phyloP scores from a whole-genome alignment of 2,113 vertebrate genomes.

The Sciurus niger region DNA sequence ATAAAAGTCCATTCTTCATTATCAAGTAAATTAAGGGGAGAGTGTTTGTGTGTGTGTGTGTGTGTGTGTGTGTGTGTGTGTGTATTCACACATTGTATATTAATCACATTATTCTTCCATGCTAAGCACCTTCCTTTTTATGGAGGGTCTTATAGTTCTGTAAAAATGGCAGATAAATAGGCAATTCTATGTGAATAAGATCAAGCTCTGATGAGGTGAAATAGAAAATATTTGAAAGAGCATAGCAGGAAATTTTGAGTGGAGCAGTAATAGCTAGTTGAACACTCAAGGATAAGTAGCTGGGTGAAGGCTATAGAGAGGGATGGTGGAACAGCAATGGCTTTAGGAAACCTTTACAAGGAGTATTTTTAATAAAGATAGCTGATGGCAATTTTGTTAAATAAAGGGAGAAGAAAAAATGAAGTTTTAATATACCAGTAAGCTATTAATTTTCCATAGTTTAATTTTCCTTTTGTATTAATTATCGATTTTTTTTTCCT shows the following conservation, averaged over 20 bases:
- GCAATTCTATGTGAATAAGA: not conserved
- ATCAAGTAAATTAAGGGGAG: not conserved
- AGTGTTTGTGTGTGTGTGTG: not conserved
- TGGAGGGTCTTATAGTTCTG: not conserved
- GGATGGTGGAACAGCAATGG: not conserved
- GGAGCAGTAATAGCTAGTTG: not conserved
- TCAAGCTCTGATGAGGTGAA: not conserved
- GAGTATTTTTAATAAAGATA: not conserved
- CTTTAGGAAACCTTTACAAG: not conserved
- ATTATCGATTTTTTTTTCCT: not conserved
- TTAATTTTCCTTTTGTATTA: conserved; percentile 4
- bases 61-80: not conserved
- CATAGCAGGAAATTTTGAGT: not conserved
- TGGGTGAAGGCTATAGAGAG: not conserved
- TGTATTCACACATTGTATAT: not conserved
- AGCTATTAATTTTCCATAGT: not conserved
- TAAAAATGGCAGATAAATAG: not conserved
- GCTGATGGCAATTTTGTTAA: not conserved
- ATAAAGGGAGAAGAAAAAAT: not conserved
- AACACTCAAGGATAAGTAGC: not conserved
- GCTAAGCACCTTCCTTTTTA: not conserved
- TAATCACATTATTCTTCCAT: not conserved
- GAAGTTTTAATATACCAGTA: not conserved
- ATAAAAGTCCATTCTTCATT: not conserved
- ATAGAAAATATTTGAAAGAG: not conserved